These are phyloP conservation scores for Salvelinus sp. DNA, from an alignment of 2,113 vertebrate genomes.

Conservation along the genomic window DNA sequence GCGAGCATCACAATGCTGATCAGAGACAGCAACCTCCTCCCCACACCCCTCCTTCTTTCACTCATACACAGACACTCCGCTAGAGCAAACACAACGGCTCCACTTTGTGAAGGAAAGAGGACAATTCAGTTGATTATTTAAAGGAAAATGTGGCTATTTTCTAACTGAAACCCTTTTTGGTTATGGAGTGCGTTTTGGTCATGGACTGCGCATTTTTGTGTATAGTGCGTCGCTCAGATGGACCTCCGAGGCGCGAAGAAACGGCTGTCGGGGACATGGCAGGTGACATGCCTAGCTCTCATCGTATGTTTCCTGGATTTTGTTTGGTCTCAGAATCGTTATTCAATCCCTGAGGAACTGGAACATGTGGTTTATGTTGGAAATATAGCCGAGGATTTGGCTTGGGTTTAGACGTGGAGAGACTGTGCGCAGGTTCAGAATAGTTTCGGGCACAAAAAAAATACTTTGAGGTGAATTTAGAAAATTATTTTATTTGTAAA, in stretches of 20 bases:
- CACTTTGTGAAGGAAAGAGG: conserved; percentile 14
- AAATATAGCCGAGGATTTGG: conserved; percentile 71
- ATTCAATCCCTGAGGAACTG: conserved; percentile 70
- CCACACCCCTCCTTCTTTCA: conserved; percentile 42
- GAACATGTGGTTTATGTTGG: conserved; percentile 72
- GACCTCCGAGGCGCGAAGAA: conserved; percentile 36
- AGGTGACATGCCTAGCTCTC: conserved; percentile 35
- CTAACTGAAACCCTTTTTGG: background rate
- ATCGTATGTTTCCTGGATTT: conserved; percentile 52
- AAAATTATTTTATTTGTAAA: conserved; percentile 71
- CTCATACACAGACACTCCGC: conserved; percentile 18
- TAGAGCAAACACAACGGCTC: conserved; percentile 9
- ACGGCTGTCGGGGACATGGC: conserved; percentile 43
- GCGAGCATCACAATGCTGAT: conserved; percentile 4
- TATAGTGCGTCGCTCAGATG: conserved; percentile 47
- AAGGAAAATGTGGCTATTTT: background rate
- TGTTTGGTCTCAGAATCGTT: conserved; percentile 65
- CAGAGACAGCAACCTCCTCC: conserved; percentile 40
- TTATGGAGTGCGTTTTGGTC: background rate
- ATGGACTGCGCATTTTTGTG: background rate
- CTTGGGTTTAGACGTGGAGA: conserved; percentile 63
- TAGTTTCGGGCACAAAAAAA: conserved; percentile 63
- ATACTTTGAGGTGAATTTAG: conserved; percentile 70
- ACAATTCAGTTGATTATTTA: background rate
- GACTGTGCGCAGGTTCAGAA: conserved; percentile 68